These are phyloP conservation scores for Sinelater perroti DNA, from an alignment of 2,888 invertebrate genomes.

Conservation along the genomic window DNA sequence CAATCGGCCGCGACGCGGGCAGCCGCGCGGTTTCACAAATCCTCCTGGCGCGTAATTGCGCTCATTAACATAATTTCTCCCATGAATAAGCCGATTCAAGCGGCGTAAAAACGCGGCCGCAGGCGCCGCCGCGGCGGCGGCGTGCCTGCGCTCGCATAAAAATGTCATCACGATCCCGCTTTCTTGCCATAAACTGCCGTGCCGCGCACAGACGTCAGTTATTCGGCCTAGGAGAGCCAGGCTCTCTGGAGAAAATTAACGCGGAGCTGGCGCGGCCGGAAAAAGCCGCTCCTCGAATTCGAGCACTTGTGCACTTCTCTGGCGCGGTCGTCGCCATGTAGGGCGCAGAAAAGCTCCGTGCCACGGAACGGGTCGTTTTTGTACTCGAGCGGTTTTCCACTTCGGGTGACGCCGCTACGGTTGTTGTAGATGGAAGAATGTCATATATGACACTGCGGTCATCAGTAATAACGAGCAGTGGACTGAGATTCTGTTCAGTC, in stretches of 20 bases:
- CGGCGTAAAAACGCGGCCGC: constrained; percentile 16
- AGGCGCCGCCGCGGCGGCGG: constrained; percentile 31
- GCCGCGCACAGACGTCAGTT: constrained; percentile 15
- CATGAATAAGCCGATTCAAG: constrained; percentile 5
- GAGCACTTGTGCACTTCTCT: too few relatives aligned
- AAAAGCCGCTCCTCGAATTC: constrained; percentile 2
- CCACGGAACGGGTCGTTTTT: too few relatives aligned
- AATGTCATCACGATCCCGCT: constrained; percentile 30
- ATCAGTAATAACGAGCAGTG: too few relatives aligned
- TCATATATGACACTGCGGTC: too few relatives aligned
- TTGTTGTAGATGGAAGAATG: too few relatives aligned
- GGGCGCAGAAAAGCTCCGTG: too few relatives aligned
- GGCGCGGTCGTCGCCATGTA: too few relatives aligned
- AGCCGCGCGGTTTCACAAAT: too few relatives aligned
- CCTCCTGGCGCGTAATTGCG: constrained; percentile 1
- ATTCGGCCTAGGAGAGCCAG: constrained; percentile 4
- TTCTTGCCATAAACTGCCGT: constrained; percentile 18
- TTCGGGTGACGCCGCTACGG: too few relatives aligned
- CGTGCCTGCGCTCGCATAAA: constrained; percentile 33
- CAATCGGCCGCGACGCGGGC: too few relatives aligned
- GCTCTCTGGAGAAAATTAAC: constrained; percentile 12
- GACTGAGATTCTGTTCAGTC: too few relatives aligned
- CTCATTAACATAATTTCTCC: constrained; percentile 17
- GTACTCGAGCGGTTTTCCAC: too few relatives aligned
- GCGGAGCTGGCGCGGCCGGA: constrained; percentile 6